phyloP scores from a whole-genome alignment of 2,797 vertebrate species.

The Pelobates cultripes region DNA sequence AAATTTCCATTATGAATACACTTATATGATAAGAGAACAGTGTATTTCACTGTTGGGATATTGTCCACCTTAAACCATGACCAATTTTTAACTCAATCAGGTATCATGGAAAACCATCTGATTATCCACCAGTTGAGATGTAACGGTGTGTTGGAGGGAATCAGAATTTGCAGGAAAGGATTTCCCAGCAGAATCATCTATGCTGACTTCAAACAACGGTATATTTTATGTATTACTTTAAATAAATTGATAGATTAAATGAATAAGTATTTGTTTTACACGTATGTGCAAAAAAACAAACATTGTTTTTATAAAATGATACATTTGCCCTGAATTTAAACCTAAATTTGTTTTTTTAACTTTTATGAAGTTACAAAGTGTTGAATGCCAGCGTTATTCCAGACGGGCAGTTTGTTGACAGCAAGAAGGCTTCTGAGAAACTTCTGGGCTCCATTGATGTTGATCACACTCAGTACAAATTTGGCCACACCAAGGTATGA shows the following conservation, averaged over 20 bases:
- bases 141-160: conserved; percentile 88
- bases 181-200: conserved; percentile 89
- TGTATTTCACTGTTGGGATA: neutral
- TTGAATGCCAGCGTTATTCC: conserved; percentile 75
- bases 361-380: conserved; percentile 70
- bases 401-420: conserved; percentile 70
- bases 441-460: conserved; percentile 64
- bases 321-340: too few species aligned
- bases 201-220: conserved; percentile 91
- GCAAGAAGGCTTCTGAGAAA: conserved; percentile 72
- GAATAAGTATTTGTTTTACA: neutral
- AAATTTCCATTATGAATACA: conserved; percentile 47
- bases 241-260: neutral
- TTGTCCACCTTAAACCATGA: neutral
- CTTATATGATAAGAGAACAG: neutral
- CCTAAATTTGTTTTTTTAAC: neutral
- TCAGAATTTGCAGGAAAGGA: conserved; percentile 87
- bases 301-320: neutral
- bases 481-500: conserved; percentile 68
- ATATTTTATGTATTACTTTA: conserved; percentile 40
- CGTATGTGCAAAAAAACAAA: neutral
- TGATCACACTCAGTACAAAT: conserved; percentile 69
- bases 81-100: conserved; percentile 60
- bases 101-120: conserved; percentile 87
- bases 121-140: conserved; percentile 90